phyloP scores from a whole-genome alignment of 2,113 vertebrate genomes.

The Tiliqua scincoides region DNA sequence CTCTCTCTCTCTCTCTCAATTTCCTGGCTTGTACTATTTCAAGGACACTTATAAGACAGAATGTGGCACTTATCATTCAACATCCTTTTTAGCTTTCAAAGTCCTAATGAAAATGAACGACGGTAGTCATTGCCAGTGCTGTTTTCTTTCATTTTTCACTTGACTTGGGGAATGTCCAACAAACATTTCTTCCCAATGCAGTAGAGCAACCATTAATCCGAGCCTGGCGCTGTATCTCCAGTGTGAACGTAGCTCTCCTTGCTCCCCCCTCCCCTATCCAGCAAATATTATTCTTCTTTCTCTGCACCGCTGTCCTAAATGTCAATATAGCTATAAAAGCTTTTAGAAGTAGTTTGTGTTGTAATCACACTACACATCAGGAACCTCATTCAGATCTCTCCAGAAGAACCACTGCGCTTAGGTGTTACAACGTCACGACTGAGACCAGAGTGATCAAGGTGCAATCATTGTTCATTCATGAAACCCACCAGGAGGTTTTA shows the following conservation, averaged over 20 bases:
- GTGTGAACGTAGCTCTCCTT: neutral
- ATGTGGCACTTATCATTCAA: constrained; percentile 20
- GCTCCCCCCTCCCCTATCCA: too few species aligned
- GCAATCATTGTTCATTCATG: too few species aligned
- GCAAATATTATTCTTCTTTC: neutral
- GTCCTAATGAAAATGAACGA: constrained; percentile 46
- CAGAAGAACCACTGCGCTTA: neutral
- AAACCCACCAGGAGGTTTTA: too few species aligned
- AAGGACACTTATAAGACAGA: constrained; percentile 44
- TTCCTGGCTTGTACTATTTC: constrained; percentile 25
- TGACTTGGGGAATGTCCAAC: constrained; percentile 34
- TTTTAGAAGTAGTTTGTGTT: neutral
- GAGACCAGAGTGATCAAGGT: too few species aligned
- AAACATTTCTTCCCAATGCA: neutral
- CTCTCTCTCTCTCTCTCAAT: neutral
- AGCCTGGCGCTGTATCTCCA: neutral
- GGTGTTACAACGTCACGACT: too few species aligned
- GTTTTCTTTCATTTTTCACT: constrained; percentile 42
- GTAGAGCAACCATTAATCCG: constrained; percentile 6
- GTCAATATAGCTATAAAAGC: neutral
- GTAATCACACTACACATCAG: neutral
- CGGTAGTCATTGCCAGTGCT: constrained; percentile 29
- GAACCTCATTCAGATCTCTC: neutral
- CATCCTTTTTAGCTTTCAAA: constrained; percentile 9
- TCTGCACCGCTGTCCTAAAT: neutral